These are phyloP conservation scores for Nibea albiflora DNA, from an alignment of 2,113 vertebrate species.

Conservation along the genomic window DNA sequence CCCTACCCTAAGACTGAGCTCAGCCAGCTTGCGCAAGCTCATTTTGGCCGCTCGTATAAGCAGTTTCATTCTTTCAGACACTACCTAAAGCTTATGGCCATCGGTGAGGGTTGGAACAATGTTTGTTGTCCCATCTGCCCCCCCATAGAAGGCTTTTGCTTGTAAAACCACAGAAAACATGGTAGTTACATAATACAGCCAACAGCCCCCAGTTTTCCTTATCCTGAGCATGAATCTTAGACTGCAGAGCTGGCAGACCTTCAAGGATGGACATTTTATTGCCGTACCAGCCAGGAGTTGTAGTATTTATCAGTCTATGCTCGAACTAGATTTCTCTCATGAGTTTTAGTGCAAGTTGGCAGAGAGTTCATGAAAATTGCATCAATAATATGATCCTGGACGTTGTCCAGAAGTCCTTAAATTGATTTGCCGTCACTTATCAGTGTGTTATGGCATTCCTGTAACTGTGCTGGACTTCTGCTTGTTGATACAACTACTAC, in stretches of 20 bases:
- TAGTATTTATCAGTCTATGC: constrained; percentile 10
- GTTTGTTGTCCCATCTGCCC: background rate
- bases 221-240: background rate
- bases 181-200: background rate
- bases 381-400: background rate
- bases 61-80: too few species aligned
- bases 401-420: background rate
- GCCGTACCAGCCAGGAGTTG: constrained; percentile 4
- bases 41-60: too few species aligned
- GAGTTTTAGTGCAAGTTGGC: constrained; percentile 15
- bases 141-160: background rate
- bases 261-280: constrained; percentile 16
- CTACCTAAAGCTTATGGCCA: too few species aligned
- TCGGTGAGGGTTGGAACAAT: too few species aligned
- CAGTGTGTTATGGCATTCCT: background rate
- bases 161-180: background rate
- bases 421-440: background rate
- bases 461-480: background rate
- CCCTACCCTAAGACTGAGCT: too few species aligned
- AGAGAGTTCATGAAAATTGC: constrained; percentile 15
- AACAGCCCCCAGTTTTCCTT: background rate
- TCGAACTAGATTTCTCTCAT: background rate
- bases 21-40: too few species aligned
- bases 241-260: background rate
- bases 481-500: background rate